Percentiles rank a stretch among this genome's conserved stretches.
Evolutionary conservation across 2,113 vertebrate genomes (phyloP).

Genomic region (Crotalus helleri): DNA sequence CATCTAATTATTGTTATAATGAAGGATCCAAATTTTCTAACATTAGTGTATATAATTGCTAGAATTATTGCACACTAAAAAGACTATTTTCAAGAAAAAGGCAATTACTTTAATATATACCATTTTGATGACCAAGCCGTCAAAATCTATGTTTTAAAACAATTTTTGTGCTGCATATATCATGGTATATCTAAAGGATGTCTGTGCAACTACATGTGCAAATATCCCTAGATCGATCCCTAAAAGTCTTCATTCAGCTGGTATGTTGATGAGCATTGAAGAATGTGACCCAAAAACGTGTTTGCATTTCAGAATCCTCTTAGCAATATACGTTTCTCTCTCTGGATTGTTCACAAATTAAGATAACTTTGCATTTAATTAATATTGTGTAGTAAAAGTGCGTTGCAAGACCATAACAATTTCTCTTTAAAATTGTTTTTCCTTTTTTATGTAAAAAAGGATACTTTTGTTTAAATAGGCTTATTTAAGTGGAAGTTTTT

Average conservation of each 20-base stretch:
- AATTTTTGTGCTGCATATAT: neutral
- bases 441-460: neutral
- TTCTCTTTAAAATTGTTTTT: neutral
- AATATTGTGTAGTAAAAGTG: neutral
- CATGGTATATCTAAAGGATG: neutral
- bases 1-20: neutral
- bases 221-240: neutral
- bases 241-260: neutral
- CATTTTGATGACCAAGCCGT: neutral
- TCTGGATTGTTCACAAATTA: neutral
- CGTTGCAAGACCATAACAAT: neutral
- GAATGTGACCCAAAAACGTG: neutral
- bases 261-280: neutral
- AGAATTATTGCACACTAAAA: neutral
- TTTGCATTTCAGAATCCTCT: neutral
- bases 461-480: neutral
- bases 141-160: neutral
- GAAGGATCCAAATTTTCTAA: neutral
- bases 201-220: neutral
- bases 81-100: neutral
- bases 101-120: neutral
- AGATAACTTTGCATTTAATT: neutral
- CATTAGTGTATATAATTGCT: neutral
- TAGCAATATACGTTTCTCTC: neutral
- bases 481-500: neutral